Evolutionary conservation across 2,113 vertebrate species (phyloP), one percentile per base, ranked within the genome.

Genomic region (Mus musculus): DNA sequence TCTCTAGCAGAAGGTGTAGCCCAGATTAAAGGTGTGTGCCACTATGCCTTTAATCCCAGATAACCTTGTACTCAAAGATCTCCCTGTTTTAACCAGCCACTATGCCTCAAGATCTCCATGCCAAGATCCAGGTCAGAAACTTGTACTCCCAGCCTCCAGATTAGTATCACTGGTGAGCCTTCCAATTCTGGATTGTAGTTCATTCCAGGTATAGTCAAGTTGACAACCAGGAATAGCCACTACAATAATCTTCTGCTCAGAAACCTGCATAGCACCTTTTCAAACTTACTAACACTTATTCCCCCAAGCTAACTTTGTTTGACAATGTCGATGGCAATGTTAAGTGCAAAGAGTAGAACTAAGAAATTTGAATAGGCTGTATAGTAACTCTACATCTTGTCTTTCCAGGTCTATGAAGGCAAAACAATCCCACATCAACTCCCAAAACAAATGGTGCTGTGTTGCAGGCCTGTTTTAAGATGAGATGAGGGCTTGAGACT

Each of bases 321-420:
- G 52, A 42, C 3, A 36, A 56, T 36, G 36, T 86, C 73, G 17
- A 77, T 20, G 13, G 8, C 6, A 39, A 52, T 86, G 54, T 61
- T 65, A 81, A 93, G 17, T 33, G 10, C 46, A 42, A n/a, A 86
- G 61, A 87, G 46, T 63, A 46, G 89, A 67, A 7, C 11, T 88
- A 49, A 75, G 69, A 13, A 49, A 19, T 72, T 54, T 5, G 36
- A 59, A 22, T 36, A 92, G 28, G 46, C 54, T 88, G 17, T 56
- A 36, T 28, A 5, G n/a, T 86, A 63, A 90, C 56, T 63, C 63
- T 54, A 49, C 0, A 14, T 42, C 13, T 69, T 77, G 42, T 76
- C 80, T 73, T 97, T 92, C 52, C 87, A 30, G 17, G 3, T 92
- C 76, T 82, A n/a, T 54, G 78, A 78, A 86, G 36, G 36, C 61